Evolutionary conservation across 2,113 vertebrate genomes (phyloP).

Genomic region (Daubentonia madagascariensis): DNA sequence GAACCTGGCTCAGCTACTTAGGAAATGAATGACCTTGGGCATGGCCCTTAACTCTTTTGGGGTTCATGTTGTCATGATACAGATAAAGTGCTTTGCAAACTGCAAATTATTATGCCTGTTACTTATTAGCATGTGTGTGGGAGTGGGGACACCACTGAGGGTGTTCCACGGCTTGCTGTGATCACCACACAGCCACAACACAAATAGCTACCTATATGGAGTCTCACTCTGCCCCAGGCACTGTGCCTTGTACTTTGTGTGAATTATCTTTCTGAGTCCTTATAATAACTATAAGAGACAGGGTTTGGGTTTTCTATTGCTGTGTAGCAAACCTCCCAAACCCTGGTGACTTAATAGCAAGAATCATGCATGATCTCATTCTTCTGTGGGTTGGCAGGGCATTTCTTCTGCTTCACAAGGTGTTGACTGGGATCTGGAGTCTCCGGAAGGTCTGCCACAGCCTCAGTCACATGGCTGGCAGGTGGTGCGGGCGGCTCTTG

Average conservation of each 20-base stretch:
- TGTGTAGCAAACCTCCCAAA: not conserved
- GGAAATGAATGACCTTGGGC: not conserved
- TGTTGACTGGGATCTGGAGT: too few species aligned
- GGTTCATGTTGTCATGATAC: not conserved
- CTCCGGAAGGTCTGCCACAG: not conserved
- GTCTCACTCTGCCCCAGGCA: not conserved
- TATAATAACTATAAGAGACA: not conserved
- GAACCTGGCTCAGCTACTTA: not conserved
- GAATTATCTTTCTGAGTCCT: not conserved
- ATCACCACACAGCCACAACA: not conserved
- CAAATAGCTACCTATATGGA: not conserved
- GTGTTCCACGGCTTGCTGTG: too few species aligned
- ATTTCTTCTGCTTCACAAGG: not conserved
- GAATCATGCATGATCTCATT: not conserved
- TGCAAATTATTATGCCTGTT: not conserved
- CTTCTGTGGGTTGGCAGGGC: not conserved
- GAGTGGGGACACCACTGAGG: too few species aligned
- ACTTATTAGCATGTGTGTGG: not conserved
- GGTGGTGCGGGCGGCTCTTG: not conserved
- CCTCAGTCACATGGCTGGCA: not conserved
- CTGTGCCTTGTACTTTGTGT: accelerated
- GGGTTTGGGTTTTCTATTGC: not conserved
- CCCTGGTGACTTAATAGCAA: not conserved
- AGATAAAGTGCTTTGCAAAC: not conserved
- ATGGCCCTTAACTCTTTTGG: not conserved